Evolutionary conservation across 2,797 vertebrate species (phyloP).

Genomic region (Poecilia gillii): DNA sequence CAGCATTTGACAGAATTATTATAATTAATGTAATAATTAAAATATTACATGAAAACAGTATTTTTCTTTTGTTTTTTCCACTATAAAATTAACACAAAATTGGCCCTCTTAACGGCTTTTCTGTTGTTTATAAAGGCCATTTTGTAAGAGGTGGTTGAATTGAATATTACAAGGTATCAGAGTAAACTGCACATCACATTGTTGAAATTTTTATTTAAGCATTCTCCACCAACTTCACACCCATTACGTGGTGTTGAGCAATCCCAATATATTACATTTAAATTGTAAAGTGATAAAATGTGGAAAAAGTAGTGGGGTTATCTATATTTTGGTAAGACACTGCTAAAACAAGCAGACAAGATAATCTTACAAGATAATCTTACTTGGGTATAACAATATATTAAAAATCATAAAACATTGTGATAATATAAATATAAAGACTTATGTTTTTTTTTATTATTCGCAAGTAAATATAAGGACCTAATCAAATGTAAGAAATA

Average conservation of each 20-base stretch:
- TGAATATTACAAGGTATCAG: not conserved
- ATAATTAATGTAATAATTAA: not conserved
- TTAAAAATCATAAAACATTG: not conserved
- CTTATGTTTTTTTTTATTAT: not conserved
- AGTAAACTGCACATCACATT: not conserved
- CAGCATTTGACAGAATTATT: not conserved
- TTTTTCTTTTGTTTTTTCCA: not conserved
- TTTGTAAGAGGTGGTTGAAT: not conserved
- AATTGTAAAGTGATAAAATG: not conserved
- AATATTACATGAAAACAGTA: not conserved
- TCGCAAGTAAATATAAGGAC: not conserved
- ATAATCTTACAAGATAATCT: not conserved
- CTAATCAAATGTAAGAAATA: not conserved
- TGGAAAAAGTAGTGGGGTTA: not conserved
- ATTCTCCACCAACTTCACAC: not conserved
- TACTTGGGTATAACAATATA: not conserved
- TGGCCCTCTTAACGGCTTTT: not conserved
- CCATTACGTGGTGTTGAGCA: not conserved
- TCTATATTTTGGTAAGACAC: not conserved
- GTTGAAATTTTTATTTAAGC: not conserved
- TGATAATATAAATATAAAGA: not conserved
- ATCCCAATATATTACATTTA: not conserved
- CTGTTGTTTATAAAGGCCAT: not conserved
- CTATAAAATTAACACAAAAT: not conserved
- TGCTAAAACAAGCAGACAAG: not conserved